phyloP scores from a whole-genome alignment of 2,888 invertebrate genomes.

The Amiota minor region DNA sequence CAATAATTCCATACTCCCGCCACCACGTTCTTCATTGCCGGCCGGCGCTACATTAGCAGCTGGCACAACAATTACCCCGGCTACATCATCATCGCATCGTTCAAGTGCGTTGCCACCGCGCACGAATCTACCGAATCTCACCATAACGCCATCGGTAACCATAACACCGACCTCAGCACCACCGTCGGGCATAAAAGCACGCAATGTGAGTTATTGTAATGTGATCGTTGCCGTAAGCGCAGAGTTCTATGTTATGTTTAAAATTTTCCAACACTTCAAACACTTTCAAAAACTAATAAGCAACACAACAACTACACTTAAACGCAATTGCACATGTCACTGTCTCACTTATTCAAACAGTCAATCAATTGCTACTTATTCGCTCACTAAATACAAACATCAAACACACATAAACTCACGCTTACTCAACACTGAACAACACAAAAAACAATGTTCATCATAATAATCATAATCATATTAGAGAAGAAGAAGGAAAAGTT shows the following conservation, averaged over 20 bases:
- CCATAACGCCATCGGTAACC: conserved; percentile 82
- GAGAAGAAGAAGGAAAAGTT: too few relatives aligned
- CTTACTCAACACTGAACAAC: conserved; percentile 56
- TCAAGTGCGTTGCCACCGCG: conserved; percentile 69
- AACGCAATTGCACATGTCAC: background rate
- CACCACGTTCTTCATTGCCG: conserved; percentile 75
- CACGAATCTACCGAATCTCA: conserved; percentile 74
- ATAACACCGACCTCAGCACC: conserved; percentile 85
- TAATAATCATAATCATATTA: background rate
- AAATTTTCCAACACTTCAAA: conserved; percentile 24
- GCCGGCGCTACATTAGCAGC: conserved; percentile 79
- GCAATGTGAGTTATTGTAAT: conserved; percentile 75
- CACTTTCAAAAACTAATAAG: conserved; percentile 12
- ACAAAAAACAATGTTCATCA: conserved; percentile 31
- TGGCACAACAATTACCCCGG: conserved; percentile 72
- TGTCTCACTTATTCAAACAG: too few relatives aligned
- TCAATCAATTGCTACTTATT: background rate
- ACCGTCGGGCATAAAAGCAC: conserved; percentile 74
- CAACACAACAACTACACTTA: background rate
- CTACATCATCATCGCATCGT: conserved; percentile 63
- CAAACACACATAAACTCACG: conserved; percentile 49
- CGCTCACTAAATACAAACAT: background rate
- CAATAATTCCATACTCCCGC: conserved; percentile 68
- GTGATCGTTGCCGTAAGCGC: conserved; percentile 73
- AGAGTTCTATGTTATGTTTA: conserved; percentile 52